Base-by-base conservation (phyloP, 2,113 vertebrate genomes). In the Hippocampus abdominalis region DNA sequence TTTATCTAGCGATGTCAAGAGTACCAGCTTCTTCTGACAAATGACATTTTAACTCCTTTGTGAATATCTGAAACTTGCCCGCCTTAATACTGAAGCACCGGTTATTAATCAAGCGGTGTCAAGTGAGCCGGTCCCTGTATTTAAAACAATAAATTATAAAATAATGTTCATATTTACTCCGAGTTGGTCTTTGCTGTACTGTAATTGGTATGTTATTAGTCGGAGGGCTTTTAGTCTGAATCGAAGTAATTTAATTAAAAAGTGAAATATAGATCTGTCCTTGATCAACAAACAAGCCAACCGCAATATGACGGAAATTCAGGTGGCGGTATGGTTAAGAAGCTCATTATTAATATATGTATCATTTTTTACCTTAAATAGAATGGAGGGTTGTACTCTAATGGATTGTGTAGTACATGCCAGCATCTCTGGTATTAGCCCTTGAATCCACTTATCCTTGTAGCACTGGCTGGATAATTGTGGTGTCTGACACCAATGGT, bases 131-230 rank as follows among this genome's bases (percentile, higher is more conserved):
- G 5, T 92, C 91, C 89, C 90, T 91, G 88, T 94, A 93, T 95
- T 91, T 94, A 92, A 92, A 91, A 92, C 93, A 92, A 96, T 97
- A 96, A 94, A 95, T 96, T 94, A 94, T 91, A 89, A 92, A 92
- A 93, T 95, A 94, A 95, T 94, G 94, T 95, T 95, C 94, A 95
- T 95, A 96, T 96, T 95, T 96, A 95, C 95, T 96, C 93, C 92
- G 93, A 94, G 92, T 94, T 94, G 94, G 94, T 93, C 93, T 92
- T 93, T 94, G 95, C 95, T 95, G 93, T 96, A 95, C 95, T 95
- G 93, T 96, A 97, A 96, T 96, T 96, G 94, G 95, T 94, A 96
- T 94, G 93, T 94, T 94, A 95, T 94, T 95, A 96, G 94, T 94
- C 91, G 86, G 85, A 92, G 90, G 94, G 95, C 95, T 97, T 97